Conservation (phyloP, 1,140 invertebrate genomes). For the Apis florea region DNA sequence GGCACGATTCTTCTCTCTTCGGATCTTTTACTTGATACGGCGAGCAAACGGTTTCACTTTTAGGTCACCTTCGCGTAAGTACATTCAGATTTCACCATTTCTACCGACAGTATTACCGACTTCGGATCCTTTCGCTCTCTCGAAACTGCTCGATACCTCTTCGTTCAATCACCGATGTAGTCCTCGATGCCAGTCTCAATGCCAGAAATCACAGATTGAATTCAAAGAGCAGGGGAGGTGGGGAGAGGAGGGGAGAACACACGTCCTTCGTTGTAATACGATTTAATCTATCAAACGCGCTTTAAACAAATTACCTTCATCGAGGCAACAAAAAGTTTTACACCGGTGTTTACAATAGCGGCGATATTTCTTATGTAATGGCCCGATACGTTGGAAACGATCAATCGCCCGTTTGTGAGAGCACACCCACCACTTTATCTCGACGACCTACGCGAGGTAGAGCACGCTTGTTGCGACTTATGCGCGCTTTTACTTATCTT, state of each 20-base stretch:
- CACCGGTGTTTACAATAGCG: not conserved
- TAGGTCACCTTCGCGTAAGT: slow-evolving; percentile 67
- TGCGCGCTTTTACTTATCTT: not conserved
- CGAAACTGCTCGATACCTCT: slow-evolving; percentile 55
- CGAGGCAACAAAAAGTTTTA: not conserved
- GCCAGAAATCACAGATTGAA: too few species aligned
- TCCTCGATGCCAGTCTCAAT: slow-evolving; percentile 10
- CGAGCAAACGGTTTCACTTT: slow-evolving; percentile 73
- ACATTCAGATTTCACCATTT: slow-evolving; percentile 69
- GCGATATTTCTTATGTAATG: not conserved
- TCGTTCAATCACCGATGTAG: not conserved
- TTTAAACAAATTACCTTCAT: not conserved
- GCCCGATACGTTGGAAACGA: slow-evolving; percentile 5
- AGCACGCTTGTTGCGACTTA: not conserved
- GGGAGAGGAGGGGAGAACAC: not conserved
- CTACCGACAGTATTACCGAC: slow-evolving; percentile 48
- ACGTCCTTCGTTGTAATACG: not conserved
- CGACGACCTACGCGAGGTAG: slow-evolving; percentile 2
- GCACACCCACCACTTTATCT: not conserved
- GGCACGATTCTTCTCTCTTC: not conserved
- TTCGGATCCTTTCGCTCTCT: slow-evolving; percentile 65
- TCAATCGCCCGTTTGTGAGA: slow-evolving; percentile 12
- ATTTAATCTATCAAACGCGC: not conserved
- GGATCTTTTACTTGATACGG: slow-evolving; percentile 15
- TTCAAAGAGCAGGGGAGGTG: too few species aligned